A percentile compares a stretch with the other conserved stretches of the same genome.
Evolutionary conservation across 2,113 vertebrate species (phyloP).

Genomic region (Bos indicus): DNA sequence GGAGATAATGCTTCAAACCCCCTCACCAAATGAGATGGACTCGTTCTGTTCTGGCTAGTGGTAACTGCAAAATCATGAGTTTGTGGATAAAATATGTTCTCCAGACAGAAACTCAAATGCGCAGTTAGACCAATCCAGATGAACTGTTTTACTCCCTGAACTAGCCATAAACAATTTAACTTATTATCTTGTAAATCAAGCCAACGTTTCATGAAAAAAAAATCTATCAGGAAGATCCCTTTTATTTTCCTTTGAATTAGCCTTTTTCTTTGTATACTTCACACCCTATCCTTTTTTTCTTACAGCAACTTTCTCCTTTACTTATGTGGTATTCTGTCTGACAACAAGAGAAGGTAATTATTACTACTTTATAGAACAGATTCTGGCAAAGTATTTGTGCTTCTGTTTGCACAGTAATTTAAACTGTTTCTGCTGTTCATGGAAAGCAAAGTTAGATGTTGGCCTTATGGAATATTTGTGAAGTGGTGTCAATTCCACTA

Average conservation of each 20-base stretch:
- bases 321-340: not conserved
- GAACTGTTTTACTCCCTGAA: not conserved
- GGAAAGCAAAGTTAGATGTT: not conserved
- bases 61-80: not conserved
- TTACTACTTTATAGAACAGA: not conserved
- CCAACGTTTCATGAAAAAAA: not conserved
- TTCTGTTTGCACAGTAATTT: slow-evolving; percentile 4
- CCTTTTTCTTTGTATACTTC: not conserved
- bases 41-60: not conserved
- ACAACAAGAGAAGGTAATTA: not conserved
- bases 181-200: not conserved
- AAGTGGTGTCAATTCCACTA: not conserved
- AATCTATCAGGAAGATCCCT: not conserved
- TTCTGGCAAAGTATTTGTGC: not conserved
- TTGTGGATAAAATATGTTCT: not conserved
- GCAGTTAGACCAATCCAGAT: not conserved
- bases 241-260: not conserved
- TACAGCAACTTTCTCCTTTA: not conserved
- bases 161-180: not conserved
- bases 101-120: not conserved
- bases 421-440: not conserved
- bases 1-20: not conserved
- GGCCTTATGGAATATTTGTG: not conserved
- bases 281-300: not conserved
- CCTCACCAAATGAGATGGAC: not conserved